Percentiles rank a stretch among this genome's conserved stretches.
phyloP scores from a whole-genome alignment of 2,113 vertebrate species.

The Corythaeola cristata region DNA sequence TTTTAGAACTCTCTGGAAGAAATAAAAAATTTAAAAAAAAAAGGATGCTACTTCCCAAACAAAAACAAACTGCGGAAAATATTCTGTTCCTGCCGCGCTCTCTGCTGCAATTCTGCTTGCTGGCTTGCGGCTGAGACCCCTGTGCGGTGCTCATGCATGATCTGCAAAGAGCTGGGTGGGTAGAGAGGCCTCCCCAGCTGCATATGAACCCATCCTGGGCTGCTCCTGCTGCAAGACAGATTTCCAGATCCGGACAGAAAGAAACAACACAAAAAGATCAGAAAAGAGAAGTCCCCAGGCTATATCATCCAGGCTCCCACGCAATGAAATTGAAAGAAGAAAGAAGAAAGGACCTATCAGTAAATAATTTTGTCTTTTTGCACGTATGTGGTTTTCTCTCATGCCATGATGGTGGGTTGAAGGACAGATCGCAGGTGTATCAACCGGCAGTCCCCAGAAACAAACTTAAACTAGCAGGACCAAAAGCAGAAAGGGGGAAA shows the following conservation, averaged over 20 bases:
- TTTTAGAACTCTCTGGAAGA: background rate
- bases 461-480: background rate
- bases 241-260: background rate
- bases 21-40: background rate
- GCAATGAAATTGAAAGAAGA: background rate
- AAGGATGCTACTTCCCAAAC: background rate
- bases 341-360: background rate
- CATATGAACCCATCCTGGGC: fast-evolving
- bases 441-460: background rate
- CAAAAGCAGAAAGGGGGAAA: background rate
- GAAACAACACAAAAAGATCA: background rate
- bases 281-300: background rate
- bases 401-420: background rate
- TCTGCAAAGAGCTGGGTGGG: background rate
- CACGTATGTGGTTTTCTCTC: fast-evolving
- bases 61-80: background rate
- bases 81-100: background rate
- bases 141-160: background rate
- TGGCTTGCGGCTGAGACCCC: background rate
- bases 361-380: background rate
- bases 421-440: background rate
- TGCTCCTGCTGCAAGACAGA: background rate
- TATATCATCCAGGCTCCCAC: background rate
- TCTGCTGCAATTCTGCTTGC: background rate
- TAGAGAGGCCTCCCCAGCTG: background rate